Evolutionary conservation across 1,140 invertebrate genomes (phyloP).

Genomic region (Diorhabda carinulata): DNA sequence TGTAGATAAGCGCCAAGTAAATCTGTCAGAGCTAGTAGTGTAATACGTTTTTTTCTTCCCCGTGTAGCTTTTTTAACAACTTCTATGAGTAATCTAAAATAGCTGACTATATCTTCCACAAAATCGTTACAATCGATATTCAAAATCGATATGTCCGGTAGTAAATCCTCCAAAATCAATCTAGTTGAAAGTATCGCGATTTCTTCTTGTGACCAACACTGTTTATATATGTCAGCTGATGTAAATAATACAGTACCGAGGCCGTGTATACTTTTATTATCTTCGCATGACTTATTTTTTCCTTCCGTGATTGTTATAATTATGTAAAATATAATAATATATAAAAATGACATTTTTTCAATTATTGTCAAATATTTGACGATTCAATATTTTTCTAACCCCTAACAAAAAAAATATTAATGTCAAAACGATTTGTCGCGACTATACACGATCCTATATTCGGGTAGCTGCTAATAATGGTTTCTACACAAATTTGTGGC

Average conservation of each 20-base stretch:
- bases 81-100: slow-evolving; percentile 52
- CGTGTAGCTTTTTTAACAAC: slow-evolving; percentile 47
- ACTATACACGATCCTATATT: no score
- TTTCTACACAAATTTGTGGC: no score
- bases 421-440: no score
- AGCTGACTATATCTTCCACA: slow-evolving; percentile 50
- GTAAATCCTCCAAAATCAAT: slow-evolving; percentile 48
- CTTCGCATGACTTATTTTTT: neutral
- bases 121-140: slow-evolving; percentile 48
- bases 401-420: no score
- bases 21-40: slow-evolving; percentile 55
- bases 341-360: no score
- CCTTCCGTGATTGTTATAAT: no score
- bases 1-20: slow-evolving; percentile 54
- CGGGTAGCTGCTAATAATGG: no score
- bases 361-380: no score
- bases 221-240: slow-evolving; percentile 37
- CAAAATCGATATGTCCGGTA: slow-evolving; percentile 43
- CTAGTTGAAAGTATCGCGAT: slow-evolving; percentile 49
- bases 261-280: slow-evolving; percentile 12
- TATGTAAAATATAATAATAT: no score
- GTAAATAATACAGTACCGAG: slow-evolving; percentile 48
- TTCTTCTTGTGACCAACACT: slow-evolving; percentile 51
- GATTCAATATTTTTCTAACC: no score
- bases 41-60: slow-evolving; percentile 48